Base-by-base conservation (phyloP, 2,888 invertebrate species). In the Plemyria rubiginata region DNA sequence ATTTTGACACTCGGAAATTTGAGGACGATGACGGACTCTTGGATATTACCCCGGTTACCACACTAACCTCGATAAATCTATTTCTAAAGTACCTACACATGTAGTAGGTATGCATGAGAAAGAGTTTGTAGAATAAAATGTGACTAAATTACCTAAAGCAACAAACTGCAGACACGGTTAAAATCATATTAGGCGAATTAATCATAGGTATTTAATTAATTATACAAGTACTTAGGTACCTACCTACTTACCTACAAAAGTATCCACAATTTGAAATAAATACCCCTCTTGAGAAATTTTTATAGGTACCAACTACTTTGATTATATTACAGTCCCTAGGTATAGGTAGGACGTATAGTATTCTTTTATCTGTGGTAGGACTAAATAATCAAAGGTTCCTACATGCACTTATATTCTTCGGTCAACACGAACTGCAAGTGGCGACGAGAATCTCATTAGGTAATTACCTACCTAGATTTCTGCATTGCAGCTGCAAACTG, bases 1-100 rank as follows among this genome's bases (percentile, higher is more conserved):
- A 87, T 89, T 71, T 88, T 90, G 89, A 90, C 88, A 89, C 85
- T 87, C 81, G 82, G 78, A 80, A 85, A 80, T 86, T 84, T 59
- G 73, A 76, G 76, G 81, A 77, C 71, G 73, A 66, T 71, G 28
- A 28, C 15, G 65, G 40, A 52, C 59, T 45, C 15, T 8, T 48
- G n/a, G 54, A 28, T 55, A 52, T 52, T 41, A 22, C 48, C 53
- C 43, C 55, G 36, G 29, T 60, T 43, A 40, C 38, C 38, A 46
- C 58, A 50, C 32, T 28, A 29, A 46, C 28, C 11, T 52, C 22
- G 38, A 12, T 16, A 45, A 16, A 16, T 9, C 15, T 45, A 45
- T 15, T 8, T 43, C 43, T 43, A 2, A 15, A 15, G 15, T 4
- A 22, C 22, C 22, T 41, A 41, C 15, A 15, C 4, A 15, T 45